These are phyloP conservation scores for Sternotherus odoratus DNA, from an alignment of 2,797 vertebrate species.

Conservation along the genomic window DNA sequence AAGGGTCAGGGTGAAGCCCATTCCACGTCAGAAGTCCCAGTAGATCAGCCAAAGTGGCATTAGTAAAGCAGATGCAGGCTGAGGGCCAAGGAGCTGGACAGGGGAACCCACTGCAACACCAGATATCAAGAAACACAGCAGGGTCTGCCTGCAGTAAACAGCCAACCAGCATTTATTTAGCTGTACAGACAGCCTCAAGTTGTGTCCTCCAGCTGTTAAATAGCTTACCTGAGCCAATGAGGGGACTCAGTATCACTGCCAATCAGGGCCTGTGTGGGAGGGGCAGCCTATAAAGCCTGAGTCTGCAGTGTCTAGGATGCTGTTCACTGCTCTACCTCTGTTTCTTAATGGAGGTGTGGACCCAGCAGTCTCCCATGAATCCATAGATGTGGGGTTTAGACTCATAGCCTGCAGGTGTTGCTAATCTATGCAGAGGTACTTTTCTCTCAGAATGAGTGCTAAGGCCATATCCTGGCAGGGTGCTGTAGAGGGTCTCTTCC, in stretches of 20 bases:
- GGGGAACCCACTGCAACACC: background rate
- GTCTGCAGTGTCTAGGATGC: background rate
- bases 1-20: background rate
- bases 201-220: background rate
- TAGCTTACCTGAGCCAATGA: background rate
- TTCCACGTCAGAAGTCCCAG: too few relatives aligned
- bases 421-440: background rate
- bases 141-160: background rate
- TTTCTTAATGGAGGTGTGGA: background rate
- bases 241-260: too few relatives aligned
- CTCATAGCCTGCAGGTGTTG: too few relatives aligned
- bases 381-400: background rate
- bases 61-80: background rate
- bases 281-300: background rate
- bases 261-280: background rate
- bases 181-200: background rate
- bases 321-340: background rate
- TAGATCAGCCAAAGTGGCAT: too few relatives aligned
- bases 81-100: too few relatives aligned
- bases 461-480: rapidly evolving
- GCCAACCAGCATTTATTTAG: background rate
- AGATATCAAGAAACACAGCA: background rate
- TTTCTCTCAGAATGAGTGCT: rapidly evolving
- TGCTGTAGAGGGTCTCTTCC: background rate
- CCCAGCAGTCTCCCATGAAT: background rate